These are phyloP conservation scores for Anguilla rostrata DNA, from an alignment of 2,113 vertebrate species.

Conservation along the genomic window DNA sequence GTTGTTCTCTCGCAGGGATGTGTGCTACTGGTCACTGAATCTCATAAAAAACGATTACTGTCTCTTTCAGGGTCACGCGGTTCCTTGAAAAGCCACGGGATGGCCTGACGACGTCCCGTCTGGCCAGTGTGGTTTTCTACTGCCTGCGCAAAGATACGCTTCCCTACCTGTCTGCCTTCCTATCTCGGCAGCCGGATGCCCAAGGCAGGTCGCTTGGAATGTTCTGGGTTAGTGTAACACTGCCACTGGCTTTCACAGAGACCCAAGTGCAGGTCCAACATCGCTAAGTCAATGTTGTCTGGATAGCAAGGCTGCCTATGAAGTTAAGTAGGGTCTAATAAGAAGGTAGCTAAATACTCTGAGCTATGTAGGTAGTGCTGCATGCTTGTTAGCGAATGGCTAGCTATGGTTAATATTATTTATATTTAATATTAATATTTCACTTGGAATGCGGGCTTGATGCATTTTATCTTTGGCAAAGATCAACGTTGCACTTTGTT, in stretches of 20 bases:
- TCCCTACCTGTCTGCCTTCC: constrained; percentile 62
- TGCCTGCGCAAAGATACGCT: constrained; percentile 66
- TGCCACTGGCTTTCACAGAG: background rate
- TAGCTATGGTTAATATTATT: too few relatives aligned
- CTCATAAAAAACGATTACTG: background rate
- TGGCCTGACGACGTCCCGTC: constrained; percentile 61
- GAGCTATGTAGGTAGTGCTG: too few relatives aligned
- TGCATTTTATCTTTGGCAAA: too few relatives aligned
- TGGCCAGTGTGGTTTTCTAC: constrained; percentile 81
- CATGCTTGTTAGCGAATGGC: too few relatives aligned
- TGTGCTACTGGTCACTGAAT: background rate
- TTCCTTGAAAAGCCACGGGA: constrained; percentile 74
- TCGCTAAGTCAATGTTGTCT: too few relatives aligned
- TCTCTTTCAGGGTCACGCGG: constrained; percentile 59
- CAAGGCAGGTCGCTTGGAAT: constrained; percentile 63
- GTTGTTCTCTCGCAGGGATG: background rate
- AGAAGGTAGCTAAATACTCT: too few relatives aligned
- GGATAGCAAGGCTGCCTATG: too few relatives aligned
- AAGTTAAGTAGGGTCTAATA: too few relatives aligned
- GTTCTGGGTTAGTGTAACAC: constrained; percentile 68
- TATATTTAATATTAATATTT: too few relatives aligned
- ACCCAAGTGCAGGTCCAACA: background rate
- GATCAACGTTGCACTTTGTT: too few relatives aligned
- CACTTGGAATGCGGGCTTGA: too few relatives aligned
- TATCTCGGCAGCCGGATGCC: constrained; percentile 52